These are phyloP conservation scores for Hyposoter didymator DNA, from an alignment of 2,888 invertebrate species.

Conservation along the genomic window DNA sequence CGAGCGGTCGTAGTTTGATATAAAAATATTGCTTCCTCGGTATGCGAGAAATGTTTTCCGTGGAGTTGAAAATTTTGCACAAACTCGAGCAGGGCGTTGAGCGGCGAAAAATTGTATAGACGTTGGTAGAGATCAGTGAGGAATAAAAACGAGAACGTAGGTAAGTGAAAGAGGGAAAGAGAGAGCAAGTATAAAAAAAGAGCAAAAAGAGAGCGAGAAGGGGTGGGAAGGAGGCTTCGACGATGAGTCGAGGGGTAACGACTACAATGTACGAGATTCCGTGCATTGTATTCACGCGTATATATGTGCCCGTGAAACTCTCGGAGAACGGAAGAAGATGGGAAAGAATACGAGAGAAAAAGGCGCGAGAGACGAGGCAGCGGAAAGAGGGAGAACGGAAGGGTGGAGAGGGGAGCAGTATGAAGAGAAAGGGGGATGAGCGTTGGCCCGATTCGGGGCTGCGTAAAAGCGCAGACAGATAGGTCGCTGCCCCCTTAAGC, in stretches of 20 bases:
- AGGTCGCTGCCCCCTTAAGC: slow-evolving; percentile 68
- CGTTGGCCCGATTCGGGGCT: slow-evolving; percentile 66
- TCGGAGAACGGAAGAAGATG: slow-evolving; percentile 60
- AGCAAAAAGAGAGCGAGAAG: slow-evolving; percentile 38
- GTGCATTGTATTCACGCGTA: slow-evolving; percentile 61
- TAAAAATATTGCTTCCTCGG: background rate
- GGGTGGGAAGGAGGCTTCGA: slow-evolving; percentile 49
- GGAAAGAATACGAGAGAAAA: slow-evolving; percentile 48
- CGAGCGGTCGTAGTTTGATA: background rate
- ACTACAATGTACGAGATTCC: slow-evolving; percentile 68
- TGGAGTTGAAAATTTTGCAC: slow-evolving; percentile 22
- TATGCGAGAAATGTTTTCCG: slow-evolving; percentile 22
- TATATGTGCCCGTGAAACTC: slow-evolving; percentile 60
- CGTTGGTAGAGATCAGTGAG: slow-evolving; percentile 57
- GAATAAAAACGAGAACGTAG: slow-evolving; percentile 57
- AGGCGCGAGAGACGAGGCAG: slow-evolving; percentile 54
- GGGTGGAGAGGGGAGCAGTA: slow-evolving; percentile 1
- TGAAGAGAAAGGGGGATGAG: slow-evolving; percentile 51
- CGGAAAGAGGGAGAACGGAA: slow-evolving; percentile 24
- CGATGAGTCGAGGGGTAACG: slow-evolving; percentile 67
- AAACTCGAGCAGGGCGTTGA: slow-evolving; percentile 46
- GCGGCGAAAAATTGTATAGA: slow-evolving; percentile 7
- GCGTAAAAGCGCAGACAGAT: slow-evolving; percentile 67
- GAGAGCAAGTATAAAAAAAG: slow-evolving; percentile 30
- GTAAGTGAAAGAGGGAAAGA: slow-evolving; percentile 33